Percentiles rank a stretch among this genome's conserved stretches.
Evolutionary conservation across 2,113 vertebrate genomes (phyloP).

Genomic region (Monarcha castaneiventris): DNA sequence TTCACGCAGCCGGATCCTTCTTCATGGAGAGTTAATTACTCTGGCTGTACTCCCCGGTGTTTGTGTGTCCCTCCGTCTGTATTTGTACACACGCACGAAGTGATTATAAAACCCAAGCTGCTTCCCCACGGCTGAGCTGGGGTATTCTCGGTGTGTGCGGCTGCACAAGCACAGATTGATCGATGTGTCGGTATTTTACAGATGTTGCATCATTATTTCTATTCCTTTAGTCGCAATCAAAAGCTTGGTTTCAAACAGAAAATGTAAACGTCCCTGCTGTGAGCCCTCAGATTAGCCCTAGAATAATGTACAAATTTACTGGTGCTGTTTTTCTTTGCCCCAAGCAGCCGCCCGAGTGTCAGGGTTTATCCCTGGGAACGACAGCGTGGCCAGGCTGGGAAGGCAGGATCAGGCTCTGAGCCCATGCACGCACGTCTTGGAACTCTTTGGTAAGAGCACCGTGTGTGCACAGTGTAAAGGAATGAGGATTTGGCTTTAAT

Average conservation of each 20-base stretch:
- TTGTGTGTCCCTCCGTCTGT: neutral
- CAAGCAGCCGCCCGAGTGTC: fast-evolving
- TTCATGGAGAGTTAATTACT: fast-evolving
- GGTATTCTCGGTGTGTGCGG: neutral
- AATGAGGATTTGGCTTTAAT: neutral
- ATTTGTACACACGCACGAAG: neutral
- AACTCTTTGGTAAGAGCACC: neutral
- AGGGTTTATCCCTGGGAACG: neutral
- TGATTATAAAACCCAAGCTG: neutral
- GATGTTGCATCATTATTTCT: neutral
- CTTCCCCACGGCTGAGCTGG: neutral
- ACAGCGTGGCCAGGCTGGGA: neutral
- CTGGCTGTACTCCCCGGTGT: fast-evolving
- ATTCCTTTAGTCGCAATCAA: neutral
- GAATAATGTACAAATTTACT: fast-evolving
- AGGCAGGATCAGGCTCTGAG: neutral
- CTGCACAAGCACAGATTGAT: neutral
- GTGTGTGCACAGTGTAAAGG: neutral
- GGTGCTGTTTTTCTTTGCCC: neutral
- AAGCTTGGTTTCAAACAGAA: neutral
- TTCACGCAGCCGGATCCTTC: fast-evolving
- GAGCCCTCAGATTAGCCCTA: neutral
- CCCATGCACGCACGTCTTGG: fast-evolving
- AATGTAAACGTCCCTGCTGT: neutral
- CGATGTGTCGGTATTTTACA: neutral